Percentiles rank a stretch among this genome's conserved stretches.
Conservation (phyloP, 1,140 invertebrate species). For the Bombus polaris region DNA sequence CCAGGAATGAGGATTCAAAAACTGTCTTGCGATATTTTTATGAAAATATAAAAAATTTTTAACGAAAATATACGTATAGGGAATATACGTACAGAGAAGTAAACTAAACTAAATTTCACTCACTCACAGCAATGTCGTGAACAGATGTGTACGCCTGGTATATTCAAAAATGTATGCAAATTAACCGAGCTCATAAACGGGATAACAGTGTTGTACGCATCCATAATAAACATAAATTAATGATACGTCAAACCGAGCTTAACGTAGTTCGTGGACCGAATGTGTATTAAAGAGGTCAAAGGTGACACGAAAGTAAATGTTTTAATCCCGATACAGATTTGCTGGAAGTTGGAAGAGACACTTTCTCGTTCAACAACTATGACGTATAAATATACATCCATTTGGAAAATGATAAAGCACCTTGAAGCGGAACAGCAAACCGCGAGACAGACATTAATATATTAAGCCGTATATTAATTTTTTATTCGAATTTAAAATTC, state of each 20-base stretch:
- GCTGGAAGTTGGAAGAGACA: background rate
- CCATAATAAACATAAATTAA: background rate
- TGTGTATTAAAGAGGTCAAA: background rate
- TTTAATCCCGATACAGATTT: slow-evolving; percentile 11
- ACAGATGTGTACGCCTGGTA: too few species aligned
- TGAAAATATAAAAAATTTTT: too few species aligned
- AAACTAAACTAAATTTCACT: background rate
- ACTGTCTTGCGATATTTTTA: too few species aligned
- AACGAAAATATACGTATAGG: too few species aligned
- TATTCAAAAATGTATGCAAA: background rate
- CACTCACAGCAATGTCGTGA: background rate
- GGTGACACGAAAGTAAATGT: slow-evolving; percentile 6
- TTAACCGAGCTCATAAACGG: background rate
- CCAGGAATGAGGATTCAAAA: too few species aligned
- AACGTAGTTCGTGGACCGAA: background rate
- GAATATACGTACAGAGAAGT: too few species aligned
- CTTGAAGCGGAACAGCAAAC: background rate
- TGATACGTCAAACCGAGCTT: background rate
- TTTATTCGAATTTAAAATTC: background rate
- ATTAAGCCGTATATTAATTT: background rate
- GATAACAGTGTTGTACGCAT: background rate
- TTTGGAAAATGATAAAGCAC: background rate
- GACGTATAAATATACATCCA: background rate
- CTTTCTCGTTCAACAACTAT: background rate
- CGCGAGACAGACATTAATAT: background rate